These are phyloP conservation scores for Aptenodytes patagonicus DNA, from an alignment of 2,113 vertebrate species.

Conservation along the genomic window DNA sequence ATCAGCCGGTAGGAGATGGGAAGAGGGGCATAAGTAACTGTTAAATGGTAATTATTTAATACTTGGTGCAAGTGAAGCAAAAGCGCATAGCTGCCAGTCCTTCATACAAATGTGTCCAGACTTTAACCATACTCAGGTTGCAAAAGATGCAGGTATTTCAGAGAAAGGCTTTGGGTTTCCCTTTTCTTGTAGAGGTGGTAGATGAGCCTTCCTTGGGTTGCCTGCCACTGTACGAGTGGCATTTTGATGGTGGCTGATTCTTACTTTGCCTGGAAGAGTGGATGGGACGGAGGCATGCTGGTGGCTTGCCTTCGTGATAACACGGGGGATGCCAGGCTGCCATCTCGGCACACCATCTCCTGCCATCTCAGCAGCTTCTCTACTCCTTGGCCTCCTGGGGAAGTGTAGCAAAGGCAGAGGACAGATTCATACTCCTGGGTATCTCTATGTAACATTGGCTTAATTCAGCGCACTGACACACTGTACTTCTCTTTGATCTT, in stretches of 20 bases:
- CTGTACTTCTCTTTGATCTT: not conserved
- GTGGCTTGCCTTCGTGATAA: not conserved
- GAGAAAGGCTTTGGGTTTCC: not conserved
- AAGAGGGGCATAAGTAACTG: not conserved
- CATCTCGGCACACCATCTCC: fast-evolving
- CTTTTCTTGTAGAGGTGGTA: not conserved
- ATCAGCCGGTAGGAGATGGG: not conserved
- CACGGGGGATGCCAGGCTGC: not conserved
- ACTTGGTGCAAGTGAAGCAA: not conserved
- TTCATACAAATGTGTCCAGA: not conserved
- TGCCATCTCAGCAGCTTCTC: not conserved
- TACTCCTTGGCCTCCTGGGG: not conserved
- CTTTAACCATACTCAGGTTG: fast-evolving
- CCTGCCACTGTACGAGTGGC: not conserved
- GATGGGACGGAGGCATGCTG: not conserved
- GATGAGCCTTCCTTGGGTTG: not conserved
- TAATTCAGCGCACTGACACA: fast-evolving
- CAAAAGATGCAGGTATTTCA: not conserved
- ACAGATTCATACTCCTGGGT: not conserved
- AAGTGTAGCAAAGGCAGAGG: not conserved
- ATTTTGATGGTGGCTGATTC: not conserved
- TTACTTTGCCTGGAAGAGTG: too few species aligned
- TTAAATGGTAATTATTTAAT: not conserved
- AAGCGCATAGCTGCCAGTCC: not conserved
- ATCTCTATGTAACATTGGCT: too few species aligned